Conservation (phyloP, 2,797 vertebrate genomes). For the Decapterus maruadsi region DNA sequence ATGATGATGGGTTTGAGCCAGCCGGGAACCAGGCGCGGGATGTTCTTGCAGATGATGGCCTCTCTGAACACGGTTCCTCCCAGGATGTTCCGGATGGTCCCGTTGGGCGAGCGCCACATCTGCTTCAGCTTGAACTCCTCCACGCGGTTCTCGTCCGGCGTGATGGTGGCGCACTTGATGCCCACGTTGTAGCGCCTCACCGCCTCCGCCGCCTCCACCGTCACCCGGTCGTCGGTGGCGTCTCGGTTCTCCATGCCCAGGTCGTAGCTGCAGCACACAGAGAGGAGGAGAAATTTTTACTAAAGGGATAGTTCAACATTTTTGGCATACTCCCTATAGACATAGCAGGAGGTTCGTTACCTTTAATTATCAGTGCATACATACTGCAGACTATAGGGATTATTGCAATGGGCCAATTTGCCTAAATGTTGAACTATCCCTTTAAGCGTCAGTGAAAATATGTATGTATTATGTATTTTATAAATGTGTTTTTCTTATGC, state of each 20-base stretch:
- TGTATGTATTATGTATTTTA: no score
- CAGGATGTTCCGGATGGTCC: constrained; percentile 97
- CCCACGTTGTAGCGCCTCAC: constrained; percentile 92
- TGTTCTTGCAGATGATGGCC: constrained; percentile 97
- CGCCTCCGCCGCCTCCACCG: constrained; percentile 94
- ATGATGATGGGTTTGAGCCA: constrained; percentile 98
- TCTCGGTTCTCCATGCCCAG: constrained; percentile 96
- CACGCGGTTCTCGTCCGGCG: constrained; percentile 96
- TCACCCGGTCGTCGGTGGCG: constrained; percentile 92
- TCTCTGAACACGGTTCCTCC: constrained; percentile 98
- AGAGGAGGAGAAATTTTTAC: no score
- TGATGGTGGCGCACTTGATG: constrained; percentile 98
- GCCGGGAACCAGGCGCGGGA: constrained; percentile 94
- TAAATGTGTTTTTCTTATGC: no score
- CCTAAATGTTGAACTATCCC: no score
- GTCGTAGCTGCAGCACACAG: constrained; percentile 86
- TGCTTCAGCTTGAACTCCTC: constrained; percentile 97
- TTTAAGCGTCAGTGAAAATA: no score
- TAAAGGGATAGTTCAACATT: no score
- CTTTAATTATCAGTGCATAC: no score
- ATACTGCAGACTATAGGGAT: no score
- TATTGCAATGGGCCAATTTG: no score
- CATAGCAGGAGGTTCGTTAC: no score
- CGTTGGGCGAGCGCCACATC: constrained; percentile 99
- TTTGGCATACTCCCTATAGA: no score